These are phyloP conservation scores for Scopus umbretta DNA, from an alignment of 2,113 vertebrate species.

Conservation along the genomic window DNA sequence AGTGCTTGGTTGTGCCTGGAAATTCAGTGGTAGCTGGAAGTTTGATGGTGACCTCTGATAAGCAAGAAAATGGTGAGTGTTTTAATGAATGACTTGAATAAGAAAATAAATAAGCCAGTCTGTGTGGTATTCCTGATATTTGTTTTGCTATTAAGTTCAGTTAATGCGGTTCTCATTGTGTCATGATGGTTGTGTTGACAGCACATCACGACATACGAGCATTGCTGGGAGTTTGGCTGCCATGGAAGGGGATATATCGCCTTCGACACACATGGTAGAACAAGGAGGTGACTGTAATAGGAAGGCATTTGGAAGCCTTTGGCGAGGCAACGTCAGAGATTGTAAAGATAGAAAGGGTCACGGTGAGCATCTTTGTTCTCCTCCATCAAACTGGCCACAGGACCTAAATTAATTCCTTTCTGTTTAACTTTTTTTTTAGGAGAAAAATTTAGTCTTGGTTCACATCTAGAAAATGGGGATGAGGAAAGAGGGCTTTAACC, in stretches of 20 bases:
- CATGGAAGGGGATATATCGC: neutral
- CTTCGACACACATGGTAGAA: neutral
- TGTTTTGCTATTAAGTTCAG: constrained; percentile 32
- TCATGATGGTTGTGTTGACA: neutral
- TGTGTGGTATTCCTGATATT: constrained; percentile 1
- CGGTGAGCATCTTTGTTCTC: neutral
- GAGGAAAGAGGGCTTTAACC: neutral
- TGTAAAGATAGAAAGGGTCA: neutral
- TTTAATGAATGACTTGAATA: constrained; percentile 44
- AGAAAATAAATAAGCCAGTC: constrained; percentile 28
- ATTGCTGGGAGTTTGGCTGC: neutral
- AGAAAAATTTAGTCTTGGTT: neutral
- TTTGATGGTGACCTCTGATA: constrained; percentile 57
- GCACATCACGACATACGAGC: neutral
- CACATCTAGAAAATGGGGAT: neutral
- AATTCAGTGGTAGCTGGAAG: constrained; percentile 45
- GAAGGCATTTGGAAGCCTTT: neutral
- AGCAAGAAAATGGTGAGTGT: neutral
- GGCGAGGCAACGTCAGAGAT: neutral
- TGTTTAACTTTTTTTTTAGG: neutral
- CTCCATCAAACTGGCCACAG: neutral
- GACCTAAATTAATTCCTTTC: neutral
- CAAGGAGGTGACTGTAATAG: neutral
- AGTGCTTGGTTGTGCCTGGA: constrained; percentile 5
- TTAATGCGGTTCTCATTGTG: constrained; percentile 6